Percentiles rank a stretch among this genome's conserved stretches.
These are phyloP conservation scores for Kryptolebias marmoratus DNA, from an alignment of 2,113 vertebrate genomes.

Conservation along the genomic window DNA sequence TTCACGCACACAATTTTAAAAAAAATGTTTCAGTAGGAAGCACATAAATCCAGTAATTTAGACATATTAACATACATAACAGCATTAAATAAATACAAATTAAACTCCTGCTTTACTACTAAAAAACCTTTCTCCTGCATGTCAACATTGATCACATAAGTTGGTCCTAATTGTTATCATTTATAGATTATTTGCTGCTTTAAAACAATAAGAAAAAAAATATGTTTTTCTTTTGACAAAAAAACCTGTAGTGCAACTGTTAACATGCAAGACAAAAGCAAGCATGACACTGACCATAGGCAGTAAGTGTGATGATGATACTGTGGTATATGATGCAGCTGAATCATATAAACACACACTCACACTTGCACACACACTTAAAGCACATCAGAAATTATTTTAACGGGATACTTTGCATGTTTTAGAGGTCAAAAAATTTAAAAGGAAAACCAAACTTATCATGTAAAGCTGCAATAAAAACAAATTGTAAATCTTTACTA, in stretches of 20 bases:
- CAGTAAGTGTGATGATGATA: slow-evolving; percentile 32
- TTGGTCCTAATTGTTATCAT: slow-evolving; percentile 43
- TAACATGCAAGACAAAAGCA: slow-evolving; percentile 51
- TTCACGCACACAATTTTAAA: background rate
- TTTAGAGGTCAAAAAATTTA: slow-evolving; percentile 56
- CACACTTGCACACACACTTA: slow-evolving; percentile 1
- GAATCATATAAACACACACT: slow-evolving; percentile 11
- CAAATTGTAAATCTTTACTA: slow-evolving; percentile 40
- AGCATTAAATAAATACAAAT: background rate
- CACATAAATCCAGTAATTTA: slow-evolving; percentile 63
- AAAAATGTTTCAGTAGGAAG: slow-evolving; percentile 47
- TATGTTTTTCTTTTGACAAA: background rate
- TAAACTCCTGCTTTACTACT: slow-evolving; percentile 1
- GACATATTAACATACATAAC: slow-evolving; percentile 22
- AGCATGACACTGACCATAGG: slow-evolving; percentile 14
- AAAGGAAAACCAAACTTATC: slow-evolving; percentile 42
- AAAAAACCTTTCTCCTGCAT: background rate
- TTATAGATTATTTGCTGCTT: slow-evolving; percentile 1
- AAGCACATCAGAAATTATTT: slow-evolving; percentile 16
- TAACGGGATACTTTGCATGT: slow-evolving; percentile 29
- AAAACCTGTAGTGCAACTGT: slow-evolving; percentile 40
- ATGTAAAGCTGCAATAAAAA: slow-evolving; percentile 58
- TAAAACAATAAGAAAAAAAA: slow-evolving; percentile 3
- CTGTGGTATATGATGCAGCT: slow-evolving; percentile 19
- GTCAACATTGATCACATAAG: slow-evolving; percentile 10